Conservation (phyloP, 2,888 invertebrate species). For the Synergus itoensis region DNA sequence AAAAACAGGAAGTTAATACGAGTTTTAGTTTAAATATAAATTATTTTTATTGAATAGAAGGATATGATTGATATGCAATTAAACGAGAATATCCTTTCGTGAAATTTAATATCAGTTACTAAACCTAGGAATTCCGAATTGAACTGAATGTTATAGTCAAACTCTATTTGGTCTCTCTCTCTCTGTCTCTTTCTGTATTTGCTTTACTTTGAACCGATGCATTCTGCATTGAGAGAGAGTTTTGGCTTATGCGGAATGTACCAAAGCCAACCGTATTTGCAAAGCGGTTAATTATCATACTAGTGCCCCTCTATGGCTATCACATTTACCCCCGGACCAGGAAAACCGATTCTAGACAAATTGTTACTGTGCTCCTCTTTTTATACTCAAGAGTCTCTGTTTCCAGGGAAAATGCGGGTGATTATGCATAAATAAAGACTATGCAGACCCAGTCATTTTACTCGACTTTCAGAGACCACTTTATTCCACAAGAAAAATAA, state of each 20-base stretch:
- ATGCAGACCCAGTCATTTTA: too few species aligned
- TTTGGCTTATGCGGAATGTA: slow-evolving; percentile 61
- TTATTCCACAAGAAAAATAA: too few species aligned
- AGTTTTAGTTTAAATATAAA: neutral
- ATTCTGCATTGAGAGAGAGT: slow-evolving; percentile 56
- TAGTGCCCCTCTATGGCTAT: slow-evolving; percentile 29
- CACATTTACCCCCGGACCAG: slow-evolving; percentile 23
- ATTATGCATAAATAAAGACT: neutral
- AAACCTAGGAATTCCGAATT: slow-evolving; percentile 7
- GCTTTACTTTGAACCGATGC: slow-evolving; percentile 64
- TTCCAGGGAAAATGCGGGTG: neutral
- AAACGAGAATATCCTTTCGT: neutral
- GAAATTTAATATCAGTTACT: neutral
- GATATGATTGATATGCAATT: neutral
- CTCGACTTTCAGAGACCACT: too few species aligned
- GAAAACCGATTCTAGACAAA: slow-evolving; percentile 38
- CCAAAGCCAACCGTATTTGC: slow-evolving; percentile 62
- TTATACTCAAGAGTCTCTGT: neutral
- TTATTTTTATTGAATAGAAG: neutral
- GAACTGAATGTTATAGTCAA: slow-evolving; percentile 34
- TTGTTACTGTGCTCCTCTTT: slow-evolving; percentile 10
- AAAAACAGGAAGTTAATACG: neutral
- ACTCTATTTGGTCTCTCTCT: slow-evolving; percentile 2
- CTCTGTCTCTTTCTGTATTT: slow-evolving; percentile 54
- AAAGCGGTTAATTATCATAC: slow-evolving; percentile 68